Conservation (phyloP, 2,113 vertebrate genomes). For the Caranx ignobilis region DNA sequence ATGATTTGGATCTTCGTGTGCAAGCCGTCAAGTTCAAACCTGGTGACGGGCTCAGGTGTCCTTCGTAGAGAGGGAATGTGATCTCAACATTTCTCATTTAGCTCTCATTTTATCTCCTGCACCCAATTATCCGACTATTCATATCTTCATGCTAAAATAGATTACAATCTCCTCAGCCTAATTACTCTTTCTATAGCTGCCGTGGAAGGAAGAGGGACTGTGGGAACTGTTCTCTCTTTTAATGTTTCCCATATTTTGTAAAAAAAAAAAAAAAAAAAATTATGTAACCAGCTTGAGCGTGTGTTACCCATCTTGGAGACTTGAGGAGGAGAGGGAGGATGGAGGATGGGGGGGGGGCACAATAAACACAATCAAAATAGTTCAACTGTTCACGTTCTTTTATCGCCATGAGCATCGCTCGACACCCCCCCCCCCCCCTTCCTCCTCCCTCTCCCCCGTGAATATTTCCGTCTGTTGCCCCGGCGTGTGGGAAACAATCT, state of each 20-base stretch:
- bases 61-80: background rate
- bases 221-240: background rate
- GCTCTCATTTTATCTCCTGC: slow-evolving; percentile 50
- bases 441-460: too few species aligned
- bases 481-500: slow-evolving; percentile 48
- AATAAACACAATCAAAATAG: slow-evolving; percentile 6
- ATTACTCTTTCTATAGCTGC: slow-evolving; percentile 66
- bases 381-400: slow-evolving; percentile 18
- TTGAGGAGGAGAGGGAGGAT: too few species aligned
- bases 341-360: too few species aligned
- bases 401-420: slow-evolving; percentile 10
- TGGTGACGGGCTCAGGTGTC: slow-evolving; percentile 29
- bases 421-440: background rate
- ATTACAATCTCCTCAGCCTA: slow-evolving; percentile 72
- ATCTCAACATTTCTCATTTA: slow-evolving; percentile 45
- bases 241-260: background rate
- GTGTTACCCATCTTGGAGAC: background rate
- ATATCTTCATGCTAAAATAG: slow-evolving; percentile 73
- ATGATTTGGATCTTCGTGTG: slow-evolving; percentile 33
- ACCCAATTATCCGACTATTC: slow-evolving; percentile 73
- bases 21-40: background rate
- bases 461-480: background rate
- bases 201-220: slow-evolving; percentile 15
- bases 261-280: background rate
- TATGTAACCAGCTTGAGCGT: background rate